These are phyloP conservation scores for Stratiomys singularior DNA, from an alignment of 2,888 invertebrate species.

Conservation along the genomic window DNA sequence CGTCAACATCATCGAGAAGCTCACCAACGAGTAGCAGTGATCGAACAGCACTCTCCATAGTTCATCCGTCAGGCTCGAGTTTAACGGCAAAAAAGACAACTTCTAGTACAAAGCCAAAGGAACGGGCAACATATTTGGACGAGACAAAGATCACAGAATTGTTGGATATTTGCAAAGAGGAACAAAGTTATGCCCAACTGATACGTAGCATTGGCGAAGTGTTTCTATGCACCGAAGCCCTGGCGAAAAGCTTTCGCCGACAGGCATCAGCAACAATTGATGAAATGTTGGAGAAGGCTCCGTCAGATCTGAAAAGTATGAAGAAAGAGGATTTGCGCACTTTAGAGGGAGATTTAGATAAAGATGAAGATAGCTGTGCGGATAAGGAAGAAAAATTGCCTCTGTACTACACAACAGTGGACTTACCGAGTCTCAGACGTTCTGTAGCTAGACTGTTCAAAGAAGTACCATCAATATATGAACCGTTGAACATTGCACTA, in stretches of 20 bases:
- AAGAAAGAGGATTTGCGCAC: slow-evolving; percentile 80
- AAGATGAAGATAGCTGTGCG: slow-evolving; percentile 81
- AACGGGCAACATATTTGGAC: slow-evolving; percentile 55
- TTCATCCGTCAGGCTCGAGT: slow-evolving; percentile 46
- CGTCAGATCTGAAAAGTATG: slow-evolving; percentile 68
- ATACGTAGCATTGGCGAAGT: slow-evolving; percentile 82
- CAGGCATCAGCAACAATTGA: slow-evolving; percentile 66
- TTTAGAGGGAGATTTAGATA: slow-evolving; percentile 83
- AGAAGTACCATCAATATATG: slow-evolving; percentile 57
- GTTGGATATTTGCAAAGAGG: slow-evolving; percentile 78
- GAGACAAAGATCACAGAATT: slow-evolving; percentile 80
- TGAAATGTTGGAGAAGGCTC: slow-evolving; percentile 68
- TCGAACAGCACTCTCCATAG: slow-evolving; percentile 12
- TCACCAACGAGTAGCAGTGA: slow-evolving; percentile 45
- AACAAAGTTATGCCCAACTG: slow-evolving; percentile 75
- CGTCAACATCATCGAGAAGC: slow-evolving; percentile 47
- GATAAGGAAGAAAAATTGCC: slow-evolving; percentile 55
- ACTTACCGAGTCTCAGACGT: slow-evolving; percentile 68
- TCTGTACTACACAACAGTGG: slow-evolving; percentile 66
- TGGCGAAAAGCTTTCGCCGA: slow-evolving; percentile 78
- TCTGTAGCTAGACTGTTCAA: slow-evolving; percentile 66
- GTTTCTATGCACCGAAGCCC: slow-evolving; percentile 74
- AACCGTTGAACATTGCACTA: slow-evolving; percentile 58
- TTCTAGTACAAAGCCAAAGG: slow-evolving; percentile 18
- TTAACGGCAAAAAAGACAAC: slow-evolving; percentile 29